Evolutionary conservation across 1,140 invertebrate species (phyloP).

Genomic region (Drosophila arawakana): DNA sequence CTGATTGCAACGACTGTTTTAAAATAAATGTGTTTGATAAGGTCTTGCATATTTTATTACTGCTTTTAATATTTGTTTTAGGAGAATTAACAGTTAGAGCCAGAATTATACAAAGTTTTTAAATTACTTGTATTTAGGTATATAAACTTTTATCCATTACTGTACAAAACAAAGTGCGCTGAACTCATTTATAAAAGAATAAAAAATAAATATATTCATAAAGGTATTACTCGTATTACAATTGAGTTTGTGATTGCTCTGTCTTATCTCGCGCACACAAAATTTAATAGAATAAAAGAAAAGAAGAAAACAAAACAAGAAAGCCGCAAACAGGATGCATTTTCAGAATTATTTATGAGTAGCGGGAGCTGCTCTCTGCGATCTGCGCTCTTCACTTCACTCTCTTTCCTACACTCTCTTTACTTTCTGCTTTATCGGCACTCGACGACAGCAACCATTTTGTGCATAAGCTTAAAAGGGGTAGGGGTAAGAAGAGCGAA

Average conservation of each 20-base stretch:
- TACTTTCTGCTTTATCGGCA: too few relatives aligned
- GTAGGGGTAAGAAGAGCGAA: background rate
- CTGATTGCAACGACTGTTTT: slow-evolving; percentile 4
- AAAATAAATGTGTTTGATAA: background rate
- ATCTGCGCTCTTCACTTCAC: too few relatives aligned
- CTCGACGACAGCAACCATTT: too few relatives aligned
- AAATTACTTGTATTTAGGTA: too few relatives aligned
- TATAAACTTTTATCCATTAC: too few relatives aligned
- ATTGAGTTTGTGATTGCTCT: background rate
- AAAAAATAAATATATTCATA: too few relatives aligned
- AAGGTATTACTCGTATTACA: too few relatives aligned
- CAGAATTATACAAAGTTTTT: too few relatives aligned
- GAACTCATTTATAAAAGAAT: background rate
- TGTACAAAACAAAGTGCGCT: background rate
- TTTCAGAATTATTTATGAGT: slow-evolving; percentile 29
- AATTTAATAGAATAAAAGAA: slow-evolving; percentile 17
- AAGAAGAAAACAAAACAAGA: background rate
- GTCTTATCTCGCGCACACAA: slow-evolving; percentile 34
- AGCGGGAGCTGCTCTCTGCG: slow-evolving; percentile 9
- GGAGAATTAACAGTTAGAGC: too few relatives aligned
- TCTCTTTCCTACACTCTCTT: too few relatives aligned
- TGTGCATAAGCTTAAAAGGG: too few relatives aligned
- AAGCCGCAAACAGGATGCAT: slow-evolving; percentile 38
- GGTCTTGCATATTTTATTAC: too few relatives aligned
- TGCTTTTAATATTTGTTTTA: background rate